phyloP scores from a whole-genome alignment of 2,888 invertebrate species.

The Ceraclea dissimilis region DNA sequence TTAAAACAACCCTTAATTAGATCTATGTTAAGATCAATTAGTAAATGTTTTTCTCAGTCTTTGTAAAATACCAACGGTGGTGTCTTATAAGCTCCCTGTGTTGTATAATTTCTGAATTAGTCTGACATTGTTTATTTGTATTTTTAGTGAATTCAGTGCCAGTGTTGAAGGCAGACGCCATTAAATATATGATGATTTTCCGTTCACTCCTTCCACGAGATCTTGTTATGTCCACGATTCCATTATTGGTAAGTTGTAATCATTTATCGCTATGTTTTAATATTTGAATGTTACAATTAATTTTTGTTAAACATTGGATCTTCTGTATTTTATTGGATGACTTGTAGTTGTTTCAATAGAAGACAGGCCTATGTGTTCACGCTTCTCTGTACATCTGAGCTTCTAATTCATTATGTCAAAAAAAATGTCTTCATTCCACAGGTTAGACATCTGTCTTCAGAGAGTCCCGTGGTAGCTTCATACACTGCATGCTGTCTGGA shows the following conservation, averaged over 20 bases:
- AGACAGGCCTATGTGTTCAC: no score
- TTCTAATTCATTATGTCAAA: no score
- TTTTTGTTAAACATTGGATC: not conserved
- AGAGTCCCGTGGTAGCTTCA: constrained; percentile 84
- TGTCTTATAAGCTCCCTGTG: no score
- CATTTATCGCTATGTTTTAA: not conserved
- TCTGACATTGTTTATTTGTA: not conserved
- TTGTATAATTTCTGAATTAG: no score
- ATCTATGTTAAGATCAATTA: no score
- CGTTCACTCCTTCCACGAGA: constrained; percentile 80
- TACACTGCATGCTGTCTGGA: constrained; percentile 93
- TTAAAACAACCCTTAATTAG: no score
- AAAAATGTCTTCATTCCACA: no score
- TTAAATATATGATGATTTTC: constrained; percentile 96
- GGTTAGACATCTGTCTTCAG: constrained; percentile 67
- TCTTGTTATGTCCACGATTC: constrained; percentile 65
- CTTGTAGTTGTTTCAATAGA: no score
- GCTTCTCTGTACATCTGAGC: no score
- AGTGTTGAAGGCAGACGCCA: constrained; percentile 91
- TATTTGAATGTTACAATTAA: not conserved
- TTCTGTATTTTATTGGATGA: not conserved
- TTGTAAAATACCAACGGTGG: no score
- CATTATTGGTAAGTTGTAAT: constrained; percentile 52
- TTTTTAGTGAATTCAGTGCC: constrained; percentile 72
- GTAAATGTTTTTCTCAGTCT: no score